Evolutionary conservation across 2,113 vertebrate genomes (phyloP).

Genomic region (Peromyscus californicus): DNA sequence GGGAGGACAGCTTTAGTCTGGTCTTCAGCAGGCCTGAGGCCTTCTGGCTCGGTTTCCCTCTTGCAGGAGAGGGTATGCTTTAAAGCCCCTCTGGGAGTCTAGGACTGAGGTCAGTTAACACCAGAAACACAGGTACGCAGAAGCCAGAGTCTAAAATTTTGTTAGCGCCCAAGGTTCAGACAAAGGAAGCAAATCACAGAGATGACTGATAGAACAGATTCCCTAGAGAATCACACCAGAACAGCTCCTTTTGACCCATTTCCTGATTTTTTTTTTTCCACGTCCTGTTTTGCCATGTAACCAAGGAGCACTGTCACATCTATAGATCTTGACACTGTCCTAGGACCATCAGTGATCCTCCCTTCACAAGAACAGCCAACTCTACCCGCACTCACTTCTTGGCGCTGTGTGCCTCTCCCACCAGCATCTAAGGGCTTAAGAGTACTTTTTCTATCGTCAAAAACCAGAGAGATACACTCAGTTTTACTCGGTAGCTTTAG

Average conservation of each 20-base stretch:
- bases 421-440: background rate
- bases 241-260: background rate
- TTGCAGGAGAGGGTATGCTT: background rate
- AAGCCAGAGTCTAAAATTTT: background rate
- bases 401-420: background rate
- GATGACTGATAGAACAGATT: background rate
- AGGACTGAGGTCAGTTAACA: background rate
- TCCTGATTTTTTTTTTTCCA: background rate
- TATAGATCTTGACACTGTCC: background rate
- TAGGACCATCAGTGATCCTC: background rate
- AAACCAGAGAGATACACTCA: background rate
- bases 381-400: background rate
- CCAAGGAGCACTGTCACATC: background rate
- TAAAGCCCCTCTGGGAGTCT: background rate
- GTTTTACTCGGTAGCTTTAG: background rate
- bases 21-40: background rate
- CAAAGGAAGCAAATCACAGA: conserved; percentile 37
- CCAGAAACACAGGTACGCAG: background rate
- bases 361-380: background rate
- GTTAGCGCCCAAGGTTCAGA: background rate
- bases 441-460: background rate
- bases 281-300: background rate
- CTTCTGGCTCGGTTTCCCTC: conserved; percentile 9
- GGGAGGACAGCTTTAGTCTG: background rate
- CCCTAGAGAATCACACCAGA: background rate